These are phyloP conservation scores for Malurus melanocephalus DNA, from an alignment of 2,113 vertebrate genomes.

Conservation along the genomic window DNA sequence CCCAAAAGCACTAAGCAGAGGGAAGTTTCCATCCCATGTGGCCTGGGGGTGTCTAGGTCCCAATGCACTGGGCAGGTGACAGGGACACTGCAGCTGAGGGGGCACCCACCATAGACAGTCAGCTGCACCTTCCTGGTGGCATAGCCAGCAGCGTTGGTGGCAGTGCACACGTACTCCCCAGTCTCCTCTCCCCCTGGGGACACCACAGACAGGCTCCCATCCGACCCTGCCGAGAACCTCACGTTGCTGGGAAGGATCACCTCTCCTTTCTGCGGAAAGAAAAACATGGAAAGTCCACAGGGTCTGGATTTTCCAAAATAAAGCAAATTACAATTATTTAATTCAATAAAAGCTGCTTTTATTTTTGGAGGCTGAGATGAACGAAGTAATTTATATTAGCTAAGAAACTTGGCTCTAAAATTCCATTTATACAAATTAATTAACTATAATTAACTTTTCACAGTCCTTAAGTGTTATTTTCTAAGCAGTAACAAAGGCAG, in stretches of 20 bases:
- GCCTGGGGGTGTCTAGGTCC: not conserved
- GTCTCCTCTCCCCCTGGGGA: conserved; percentile 85
- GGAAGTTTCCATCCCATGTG: not conserved
- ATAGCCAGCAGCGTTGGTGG: conserved; percentile 87
- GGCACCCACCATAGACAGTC: conserved; percentile 87
- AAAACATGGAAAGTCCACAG: not conserved
- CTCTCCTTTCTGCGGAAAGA: conserved; percentile 80
- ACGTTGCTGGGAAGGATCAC: conserved; percentile 71
- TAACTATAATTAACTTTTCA: not conserved
- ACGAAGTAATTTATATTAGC: not conserved
- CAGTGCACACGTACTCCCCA: conserved; percentile 90
- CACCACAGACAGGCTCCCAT: conserved; percentile 82
- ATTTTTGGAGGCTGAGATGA: not conserved
- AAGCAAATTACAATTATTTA: not conserved
- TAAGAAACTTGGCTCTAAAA: not conserved
- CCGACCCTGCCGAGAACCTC: conserved; percentile 78
- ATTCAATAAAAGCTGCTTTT: not conserved
- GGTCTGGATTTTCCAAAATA: not conserved
- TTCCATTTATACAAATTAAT: not conserved
- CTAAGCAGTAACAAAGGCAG: not conserved
- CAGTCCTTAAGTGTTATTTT: not conserved
- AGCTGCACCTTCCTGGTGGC: conserved; percentile 90
- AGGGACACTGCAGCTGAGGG: not conserved
- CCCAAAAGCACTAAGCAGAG: not conserved
- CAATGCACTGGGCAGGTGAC: not conserved